phyloP scores from a whole-genome alignment of 2,888 invertebrate species.

The Amphimallon solstitiale region DNA sequence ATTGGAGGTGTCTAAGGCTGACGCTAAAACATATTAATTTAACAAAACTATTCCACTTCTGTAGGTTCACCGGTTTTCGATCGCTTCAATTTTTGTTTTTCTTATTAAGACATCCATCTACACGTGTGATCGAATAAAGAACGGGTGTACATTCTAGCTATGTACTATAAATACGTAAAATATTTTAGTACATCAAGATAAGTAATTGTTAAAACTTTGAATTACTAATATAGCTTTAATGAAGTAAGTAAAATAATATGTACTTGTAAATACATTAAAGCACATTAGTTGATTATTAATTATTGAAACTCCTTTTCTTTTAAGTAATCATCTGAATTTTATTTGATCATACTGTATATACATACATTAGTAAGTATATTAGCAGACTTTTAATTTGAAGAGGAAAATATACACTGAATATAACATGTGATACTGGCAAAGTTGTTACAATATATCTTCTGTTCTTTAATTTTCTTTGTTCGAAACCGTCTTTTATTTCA shows the following conservation, averaged over 20 bases:
- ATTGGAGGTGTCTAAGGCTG: constrained; percentile 33
- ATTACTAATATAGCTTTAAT: too few species aligned
- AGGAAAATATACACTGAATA: background rate
- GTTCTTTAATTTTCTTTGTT: constrained; percentile 16
- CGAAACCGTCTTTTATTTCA: background rate
- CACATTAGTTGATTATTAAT: too few species aligned
- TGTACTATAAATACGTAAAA: too few species aligned
- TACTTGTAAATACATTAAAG: too few species aligned
- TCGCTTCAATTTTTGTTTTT: background rate
- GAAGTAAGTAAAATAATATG: too few species aligned
- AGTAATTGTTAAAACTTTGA: too few species aligned
- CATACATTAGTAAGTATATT: background rate
- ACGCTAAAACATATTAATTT: constrained; percentile 11
- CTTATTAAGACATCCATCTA: background rate
- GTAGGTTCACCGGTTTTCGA: background rate
- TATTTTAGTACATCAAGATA: too few species aligned
- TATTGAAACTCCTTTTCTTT: too few species aligned
- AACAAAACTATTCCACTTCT: constrained; percentile 15
- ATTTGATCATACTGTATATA: constrained; percentile 10
- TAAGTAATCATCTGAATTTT: background rate
- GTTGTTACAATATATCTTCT: constrained; percentile 26
- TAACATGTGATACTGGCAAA: constrained; percentile 40
- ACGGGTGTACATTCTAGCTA: too few species aligned
- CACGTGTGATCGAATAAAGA: background rate
- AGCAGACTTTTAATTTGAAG: background rate